Evolutionary conservation across 30 jellyfish, hydroid and myxozoan genomes (phyloP).

Genomic region (Cassiopea andromeda): DNA sequence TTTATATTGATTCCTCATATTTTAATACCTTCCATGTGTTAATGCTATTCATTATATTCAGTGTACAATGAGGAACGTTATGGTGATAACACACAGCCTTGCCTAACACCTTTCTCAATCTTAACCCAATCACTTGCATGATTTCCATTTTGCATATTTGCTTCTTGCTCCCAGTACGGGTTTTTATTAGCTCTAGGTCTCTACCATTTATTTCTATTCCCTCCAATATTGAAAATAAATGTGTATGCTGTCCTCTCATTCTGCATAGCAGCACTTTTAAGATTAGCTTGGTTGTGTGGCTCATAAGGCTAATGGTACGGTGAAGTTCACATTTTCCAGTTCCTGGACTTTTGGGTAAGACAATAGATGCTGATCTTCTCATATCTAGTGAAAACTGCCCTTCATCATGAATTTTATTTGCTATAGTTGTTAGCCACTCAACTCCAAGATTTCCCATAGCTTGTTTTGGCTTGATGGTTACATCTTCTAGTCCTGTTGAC

Average conservation of each 20-base stretch:
- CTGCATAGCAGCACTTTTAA: not conserved
- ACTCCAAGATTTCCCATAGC: conserved; percentile 18
- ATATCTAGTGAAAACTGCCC: conserved; percentile 11
- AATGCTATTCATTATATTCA: not conserved
- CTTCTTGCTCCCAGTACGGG: conserved; percentile 61
- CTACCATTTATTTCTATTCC: conserved; percentile 34
- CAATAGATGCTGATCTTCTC: conserved; percentile 11
- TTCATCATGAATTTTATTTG: not conserved
- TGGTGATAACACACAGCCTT: conserved; percentile 15
- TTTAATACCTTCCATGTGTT: conserved; percentile 21
- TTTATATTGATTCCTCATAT: conserved; percentile 25
- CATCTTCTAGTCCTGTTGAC: conserved; percentile 20
- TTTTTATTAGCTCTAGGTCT: conserved; percentile 31
- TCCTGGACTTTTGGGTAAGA: conserved; percentile 27
- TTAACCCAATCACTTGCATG: conserved; percentile 24
- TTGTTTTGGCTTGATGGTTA: not conserved
- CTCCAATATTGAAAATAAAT: conserved; percentile 22
- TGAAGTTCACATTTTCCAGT: conserved; percentile 18
- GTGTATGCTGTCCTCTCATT: conserved; percentile 5
- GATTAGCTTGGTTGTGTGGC: conserved; percentile 24
- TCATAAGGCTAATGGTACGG: conserved; percentile 41
- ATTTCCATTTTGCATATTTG: conserved; percentile 8
- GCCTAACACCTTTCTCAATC: conserved; percentile 34
- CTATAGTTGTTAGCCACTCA: conserved; percentile 5
- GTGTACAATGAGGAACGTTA: not conserved